Conservation (phyloP, 1,140 invertebrate genomes). For the Drosophila nebulosa region DNA sequence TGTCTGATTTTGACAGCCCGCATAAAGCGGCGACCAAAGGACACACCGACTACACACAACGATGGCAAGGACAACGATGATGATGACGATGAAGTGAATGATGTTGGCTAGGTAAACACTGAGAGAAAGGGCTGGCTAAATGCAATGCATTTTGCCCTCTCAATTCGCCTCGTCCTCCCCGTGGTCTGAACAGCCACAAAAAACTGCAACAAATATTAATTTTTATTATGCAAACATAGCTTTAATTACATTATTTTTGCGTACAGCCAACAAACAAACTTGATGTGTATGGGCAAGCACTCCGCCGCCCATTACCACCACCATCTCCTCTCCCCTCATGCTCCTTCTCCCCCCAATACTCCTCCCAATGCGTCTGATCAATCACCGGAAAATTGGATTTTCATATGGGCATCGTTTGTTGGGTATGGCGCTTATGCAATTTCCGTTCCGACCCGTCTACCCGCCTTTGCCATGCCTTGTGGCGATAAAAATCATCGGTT, state of each 20-base stretch:
- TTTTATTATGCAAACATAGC: constrained; percentile 77
- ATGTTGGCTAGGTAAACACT: constrained; percentile 60
- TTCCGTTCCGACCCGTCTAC: constrained; percentile 34
- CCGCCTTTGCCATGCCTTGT: constrained; percentile 61
- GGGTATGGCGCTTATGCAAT: constrained; percentile 54
- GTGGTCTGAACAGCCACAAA: constrained; percentile 29
- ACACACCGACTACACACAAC: constrained; percentile 36
- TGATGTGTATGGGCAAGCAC: constrained; percentile 41
- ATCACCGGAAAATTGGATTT: constrained; percentile 81
- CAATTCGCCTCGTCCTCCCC: not conserved
- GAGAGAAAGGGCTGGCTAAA: constrained; percentile 36
- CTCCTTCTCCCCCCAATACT: not conserved
- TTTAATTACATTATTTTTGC: constrained; percentile 79
- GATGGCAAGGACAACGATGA: not conserved
- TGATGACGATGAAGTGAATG: not conserved
- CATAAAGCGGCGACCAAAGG: constrained; percentile 66
- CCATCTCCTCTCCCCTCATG: not conserved
- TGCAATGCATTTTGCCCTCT: constrained; percentile 18
- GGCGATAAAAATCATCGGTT: constrained; percentile 67
- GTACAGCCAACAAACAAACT: constrained; percentile 56
- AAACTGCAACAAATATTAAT: constrained; percentile 77
- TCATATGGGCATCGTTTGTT: constrained; percentile 54
- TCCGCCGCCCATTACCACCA: not conserved
- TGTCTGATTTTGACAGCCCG: constrained; percentile 78
- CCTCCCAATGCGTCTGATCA: constrained; percentile 53